Evolutionary conservation across 2,113 vertebrate species (phyloP).

Genomic region (Ailurus styani): DNA sequence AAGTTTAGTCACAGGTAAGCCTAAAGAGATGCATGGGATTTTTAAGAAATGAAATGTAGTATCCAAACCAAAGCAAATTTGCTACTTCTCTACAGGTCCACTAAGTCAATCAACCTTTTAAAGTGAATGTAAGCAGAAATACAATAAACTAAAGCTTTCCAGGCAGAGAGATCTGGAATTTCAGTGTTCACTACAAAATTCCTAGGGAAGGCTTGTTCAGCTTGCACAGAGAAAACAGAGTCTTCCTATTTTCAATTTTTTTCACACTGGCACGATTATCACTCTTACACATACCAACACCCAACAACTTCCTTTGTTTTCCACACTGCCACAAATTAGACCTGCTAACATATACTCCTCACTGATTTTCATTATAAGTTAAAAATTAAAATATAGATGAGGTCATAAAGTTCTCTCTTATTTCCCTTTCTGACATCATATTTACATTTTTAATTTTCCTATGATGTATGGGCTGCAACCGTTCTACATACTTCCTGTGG

Average conservation of each 20-base stretch:
- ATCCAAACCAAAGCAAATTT: background rate
- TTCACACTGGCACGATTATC: background rate
- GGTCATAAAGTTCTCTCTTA: background rate
- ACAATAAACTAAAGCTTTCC: background rate
- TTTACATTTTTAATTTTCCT: background rate
- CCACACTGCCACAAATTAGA: background rate
- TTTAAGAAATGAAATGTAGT: background rate
- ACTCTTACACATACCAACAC: background rate
- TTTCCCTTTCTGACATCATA: background rate
- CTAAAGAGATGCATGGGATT: slow-evolving; percentile 10
- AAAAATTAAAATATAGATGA: background rate
- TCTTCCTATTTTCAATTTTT: background rate
- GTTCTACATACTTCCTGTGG: background rate
- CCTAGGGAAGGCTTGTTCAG: background rate
- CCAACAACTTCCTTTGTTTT: background rate
- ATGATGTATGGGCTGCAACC: background rate
- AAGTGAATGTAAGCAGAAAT: background rate
- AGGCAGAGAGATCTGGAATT: background rate
- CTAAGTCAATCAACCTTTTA: background rate
- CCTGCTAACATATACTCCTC: background rate
- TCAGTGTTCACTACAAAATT: background rate
- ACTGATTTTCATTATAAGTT: background rate
- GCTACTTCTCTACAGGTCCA: background rate
- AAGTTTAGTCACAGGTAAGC: slow-evolving; percentile 11
- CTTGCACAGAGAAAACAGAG: background rate